These are phyloP conservation scores for Epinephelus fuscoguttatus DNA, from an alignment of 2,113 vertebrate genomes.

Conservation along the genomic window DNA sequence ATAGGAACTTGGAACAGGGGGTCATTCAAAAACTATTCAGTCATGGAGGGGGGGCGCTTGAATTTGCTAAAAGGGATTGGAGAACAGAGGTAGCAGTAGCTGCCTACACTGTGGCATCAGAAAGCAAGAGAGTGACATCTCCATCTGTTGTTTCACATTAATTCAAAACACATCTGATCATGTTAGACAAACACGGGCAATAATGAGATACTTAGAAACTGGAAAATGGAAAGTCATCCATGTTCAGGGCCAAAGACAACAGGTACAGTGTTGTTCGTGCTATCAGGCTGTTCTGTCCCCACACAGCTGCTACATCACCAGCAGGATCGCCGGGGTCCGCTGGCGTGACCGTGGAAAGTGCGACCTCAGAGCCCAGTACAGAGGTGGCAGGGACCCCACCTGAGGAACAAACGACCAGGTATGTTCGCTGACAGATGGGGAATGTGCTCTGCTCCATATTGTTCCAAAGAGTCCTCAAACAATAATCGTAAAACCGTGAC, in stretches of 20 bases:
- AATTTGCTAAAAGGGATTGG: conserved; percentile 59
- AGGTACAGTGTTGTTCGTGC: conserved; percentile 20
- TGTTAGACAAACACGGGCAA: background rate
- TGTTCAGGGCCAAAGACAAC: conserved; percentile 1
- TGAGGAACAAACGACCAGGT: conserved; percentile 88
- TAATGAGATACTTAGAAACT: background rate
- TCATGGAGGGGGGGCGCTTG: background rate
- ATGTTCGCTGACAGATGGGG: conserved; percentile 5
- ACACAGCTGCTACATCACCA: conserved; percentile 79
- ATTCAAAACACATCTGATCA: conserved; percentile 32
- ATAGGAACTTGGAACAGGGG: conserved; percentile 30
- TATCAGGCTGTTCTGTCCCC: conserved; percentile 31
- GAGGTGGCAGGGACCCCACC: conserved; percentile 80
- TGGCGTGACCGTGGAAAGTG: conserved; percentile 78
- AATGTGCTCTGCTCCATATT: too few species aligned
- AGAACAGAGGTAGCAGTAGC: conserved; percentile 55
- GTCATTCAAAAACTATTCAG: conserved; percentile 14
- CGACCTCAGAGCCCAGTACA: conserved; percentile 72
- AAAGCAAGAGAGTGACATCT: conserved; percentile 59
- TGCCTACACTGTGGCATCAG: conserved; percentile 52
- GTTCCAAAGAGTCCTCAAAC: background rate
- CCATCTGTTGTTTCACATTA: conserved; percentile 43
- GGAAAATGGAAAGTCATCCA: conserved; percentile 14
- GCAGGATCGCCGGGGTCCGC: conserved; percentile 80
- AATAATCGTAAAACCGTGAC: background rate